Evolutionary conservation across 2,113 vertebrate genomes (phyloP), one percentile per base, ranked within the genome.

Genomic region (Prolemur simus): DNA sequence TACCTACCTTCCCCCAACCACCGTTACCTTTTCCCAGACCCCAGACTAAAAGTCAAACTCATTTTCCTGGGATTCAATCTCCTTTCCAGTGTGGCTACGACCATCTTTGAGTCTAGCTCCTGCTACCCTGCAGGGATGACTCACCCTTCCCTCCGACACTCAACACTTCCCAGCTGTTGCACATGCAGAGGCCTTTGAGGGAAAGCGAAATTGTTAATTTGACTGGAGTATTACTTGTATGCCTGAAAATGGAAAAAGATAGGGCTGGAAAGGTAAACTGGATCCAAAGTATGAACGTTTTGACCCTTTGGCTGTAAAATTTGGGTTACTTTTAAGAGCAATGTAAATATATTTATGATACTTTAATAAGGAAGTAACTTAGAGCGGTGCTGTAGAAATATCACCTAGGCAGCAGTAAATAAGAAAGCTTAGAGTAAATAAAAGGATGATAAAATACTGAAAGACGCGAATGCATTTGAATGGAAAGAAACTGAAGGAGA

Each of bases 1-100:
- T 6, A 42, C 42, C 5, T 42, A 42, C 58, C 1, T 2, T 17
- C 3, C 9, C 3, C 13, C 8, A 49, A 21, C 1, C 2, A 37
- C 11, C 9, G 17, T 13, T 6, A 71, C 4, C 18, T 68, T 2
- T 58, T 21, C 45, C 25, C 3, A 2, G 8, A 47, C 54, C 68
- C 63, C 11, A 78, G 86, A 47, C 8, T 83, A 42, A 37, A 80
- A 49, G n/a, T 82, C 21, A 77, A 42, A n/a, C 1, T 56, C 29
- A 45, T 58, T 74, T 17, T 9, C 2, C 25, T 15, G 17, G 83
- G n/a, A 80, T 3, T 76, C n/a, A 71, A 39, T 7, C 27, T 71
- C 68, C 1, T 69, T 73, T 64, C 23, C 5, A 25, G 18, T 60
- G 52, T 32, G 52, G 7, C 20, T 60, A 39, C 10, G 29, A 18